Conservation (phyloP, 2,113 vertebrate species). For the Trochalopteron elliotii region DNA sequence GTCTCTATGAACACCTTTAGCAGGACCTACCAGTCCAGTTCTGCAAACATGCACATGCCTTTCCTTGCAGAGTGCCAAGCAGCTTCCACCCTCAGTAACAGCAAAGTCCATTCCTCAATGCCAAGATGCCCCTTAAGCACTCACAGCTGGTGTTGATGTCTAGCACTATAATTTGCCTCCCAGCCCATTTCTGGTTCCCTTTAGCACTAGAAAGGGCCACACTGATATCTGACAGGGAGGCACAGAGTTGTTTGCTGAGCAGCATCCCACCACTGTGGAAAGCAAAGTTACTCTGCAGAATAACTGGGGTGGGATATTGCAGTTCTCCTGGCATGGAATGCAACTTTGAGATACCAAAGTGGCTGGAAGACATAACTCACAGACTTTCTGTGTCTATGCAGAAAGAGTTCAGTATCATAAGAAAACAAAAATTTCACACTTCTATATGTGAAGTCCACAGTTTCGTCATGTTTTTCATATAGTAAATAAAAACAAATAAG, state of each 20-base stretch:
- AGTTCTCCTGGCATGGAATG: not conserved
- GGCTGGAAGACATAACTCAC: not conserved
- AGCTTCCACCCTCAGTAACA: not conserved
- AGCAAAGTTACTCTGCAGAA: not conserved
- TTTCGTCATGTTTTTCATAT: not conserved
- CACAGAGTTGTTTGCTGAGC: not conserved
- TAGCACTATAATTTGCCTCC: not conserved
- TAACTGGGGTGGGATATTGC: not conserved
- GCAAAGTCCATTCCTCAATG: not conserved
- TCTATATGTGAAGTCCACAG: not conserved
- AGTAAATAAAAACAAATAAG: not conserved
- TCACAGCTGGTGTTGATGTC: not conserved
- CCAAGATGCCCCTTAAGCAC: not conserved
- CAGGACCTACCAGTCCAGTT: not conserved
- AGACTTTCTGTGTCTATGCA: not conserved
- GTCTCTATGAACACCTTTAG: not conserved
- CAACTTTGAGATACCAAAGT: not conserved
- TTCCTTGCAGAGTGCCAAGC: not conserved
- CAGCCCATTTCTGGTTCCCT: not conserved
- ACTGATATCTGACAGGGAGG: not conserved
- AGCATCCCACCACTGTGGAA: not conserved
- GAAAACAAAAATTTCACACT: not conserved
- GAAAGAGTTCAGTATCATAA: not conserved
- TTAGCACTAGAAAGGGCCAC: not conserved
- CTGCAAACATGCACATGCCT: not conserved